Evolutionary conservation across 2,113 vertebrate genomes (phyloP), one percentile per base, ranked within the genome.

Genomic region (Holacanthus passer): DNA sequence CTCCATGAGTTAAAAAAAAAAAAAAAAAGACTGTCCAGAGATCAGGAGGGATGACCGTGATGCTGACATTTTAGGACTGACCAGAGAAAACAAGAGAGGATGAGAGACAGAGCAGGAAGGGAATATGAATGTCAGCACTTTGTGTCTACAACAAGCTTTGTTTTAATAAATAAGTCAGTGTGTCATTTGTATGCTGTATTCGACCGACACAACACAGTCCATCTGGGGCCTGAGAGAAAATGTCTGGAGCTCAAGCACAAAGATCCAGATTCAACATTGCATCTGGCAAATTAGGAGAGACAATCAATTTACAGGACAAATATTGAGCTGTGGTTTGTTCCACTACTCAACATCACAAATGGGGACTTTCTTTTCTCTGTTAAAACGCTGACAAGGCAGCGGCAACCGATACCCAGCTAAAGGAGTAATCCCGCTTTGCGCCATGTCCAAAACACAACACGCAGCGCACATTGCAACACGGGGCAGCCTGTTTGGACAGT

Each of bases 151-250:
- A 68, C 70, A 81, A 77, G 73, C 59, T 77, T 89, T 62, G 88
- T 89, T 83, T 81, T 82, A 93, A 90, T 79, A 91, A 92, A 92
- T 92, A 84, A 88, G 73, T 91, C 70, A 89, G 86, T 81, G 79
- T 93, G 86, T 87, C 80, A 78, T 77, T 85, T 87, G 77, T 87
- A 71, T 83, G 71, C 75, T 82, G 32, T 72, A 53, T 80, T 88
- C 55, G 69, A 82, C 73, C 56, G 69, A 79, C 74, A 73, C 85
- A 75, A 52, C 75, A 53, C 81, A 73, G 91, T 89, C 90, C 91
- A 89, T 88, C 86, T 91, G 94, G 86, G 86, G 77, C 79, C 50
- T 47, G 83, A 24, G 24, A 76, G 8, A 60, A 81, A 71, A 73
- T 53, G 78, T 86, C 76, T 66, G 53, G 12, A 78, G 79, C 82